A percentile compares a stretch with the other conserved stretches of the same genome.
Conservation (phyloP, 2,797 vertebrate genomes). For the Ctenochaetus hawaiiensis region DNA sequence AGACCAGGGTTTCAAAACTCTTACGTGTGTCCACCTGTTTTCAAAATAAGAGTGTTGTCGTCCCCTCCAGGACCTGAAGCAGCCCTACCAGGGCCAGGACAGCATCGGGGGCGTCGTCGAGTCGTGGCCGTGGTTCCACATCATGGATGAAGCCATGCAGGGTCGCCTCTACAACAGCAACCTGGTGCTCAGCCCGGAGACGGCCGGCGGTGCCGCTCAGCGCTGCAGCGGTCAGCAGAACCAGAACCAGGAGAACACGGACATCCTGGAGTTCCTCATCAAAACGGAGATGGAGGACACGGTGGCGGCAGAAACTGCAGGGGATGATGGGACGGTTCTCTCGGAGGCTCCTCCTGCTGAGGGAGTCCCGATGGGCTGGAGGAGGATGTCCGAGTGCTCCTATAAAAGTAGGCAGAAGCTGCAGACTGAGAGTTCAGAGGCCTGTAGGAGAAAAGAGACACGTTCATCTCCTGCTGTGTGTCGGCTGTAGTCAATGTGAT, state of each 20-base stretch:
- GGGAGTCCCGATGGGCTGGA: slow-evolving; percentile 78
- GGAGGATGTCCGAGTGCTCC: slow-evolving; percentile 81
- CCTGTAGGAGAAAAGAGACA: neutral
- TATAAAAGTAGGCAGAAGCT: slow-evolving; percentile 73
- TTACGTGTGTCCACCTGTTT: too few relatives aligned
- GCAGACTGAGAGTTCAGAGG: neutral
- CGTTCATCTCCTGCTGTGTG: too few relatives aligned
- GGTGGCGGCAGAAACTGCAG: slow-evolving; percentile 42
- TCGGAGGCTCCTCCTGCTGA: slow-evolving; percentile 21
- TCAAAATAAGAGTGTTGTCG: neutral
- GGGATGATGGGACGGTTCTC: slow-evolving; percentile 28
- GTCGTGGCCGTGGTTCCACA: slow-evolving; percentile 84
- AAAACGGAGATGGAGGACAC: slow-evolving; percentile 84
- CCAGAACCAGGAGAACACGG: slow-evolving; percentile 74
- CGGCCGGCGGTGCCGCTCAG: neutral
- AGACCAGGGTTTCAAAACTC: too few relatives aligned
- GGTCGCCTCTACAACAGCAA: slow-evolving; percentile 80
- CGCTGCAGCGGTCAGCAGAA: slow-evolving; percentile 38
- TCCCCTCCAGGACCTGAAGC: slow-evolving; percentile 78
- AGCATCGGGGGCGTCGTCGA: slow-evolving; percentile 55
- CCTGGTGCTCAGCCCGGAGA: slow-evolving; percentile 70
- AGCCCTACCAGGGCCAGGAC: slow-evolving; percentile 78
- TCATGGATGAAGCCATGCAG: slow-evolving; percentile 83
- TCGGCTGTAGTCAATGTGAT: too few relatives aligned
- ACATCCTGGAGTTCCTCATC: slow-evolving; percentile 86